Evolutionary conservation across 53 echinoderm and acorn worm species (phyloP).

Genomic region (Echinometra lucunter): DNA sequence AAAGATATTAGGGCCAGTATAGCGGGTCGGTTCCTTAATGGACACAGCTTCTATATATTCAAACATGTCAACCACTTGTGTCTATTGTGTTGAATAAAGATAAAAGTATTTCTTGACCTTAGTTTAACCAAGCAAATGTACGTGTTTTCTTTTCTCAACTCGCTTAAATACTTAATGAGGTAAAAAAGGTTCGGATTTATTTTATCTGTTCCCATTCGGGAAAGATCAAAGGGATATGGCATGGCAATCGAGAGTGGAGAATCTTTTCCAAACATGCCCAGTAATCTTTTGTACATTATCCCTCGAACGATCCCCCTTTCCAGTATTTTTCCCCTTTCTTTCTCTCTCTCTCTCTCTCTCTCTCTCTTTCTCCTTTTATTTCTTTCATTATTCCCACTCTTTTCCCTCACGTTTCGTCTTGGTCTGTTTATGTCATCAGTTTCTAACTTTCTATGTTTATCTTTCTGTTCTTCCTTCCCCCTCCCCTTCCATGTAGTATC

Average conservation of each 20-base stretch:
- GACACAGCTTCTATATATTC: too few species aligned
- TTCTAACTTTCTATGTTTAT: background rate
- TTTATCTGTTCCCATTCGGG: background rate
- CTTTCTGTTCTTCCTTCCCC: background rate
- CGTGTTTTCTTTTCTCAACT: background rate
- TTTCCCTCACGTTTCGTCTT: background rate
- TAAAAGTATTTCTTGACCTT: background rate
- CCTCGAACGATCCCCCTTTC: background rate
- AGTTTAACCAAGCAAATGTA: background rate
- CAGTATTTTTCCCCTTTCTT: background rate
- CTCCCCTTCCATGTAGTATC: background rate
- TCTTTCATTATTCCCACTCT: background rate
- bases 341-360: background rate
- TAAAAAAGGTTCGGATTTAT: background rate
- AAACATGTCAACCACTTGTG: background rate
- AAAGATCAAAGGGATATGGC: background rate
- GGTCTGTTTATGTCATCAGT: background rate
- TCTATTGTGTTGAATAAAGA: background rate
- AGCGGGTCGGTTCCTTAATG: too few species aligned
- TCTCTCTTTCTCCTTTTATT: background rate
- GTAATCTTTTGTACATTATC: background rate
- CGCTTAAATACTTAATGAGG: background rate
- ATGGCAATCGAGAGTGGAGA: background rate
- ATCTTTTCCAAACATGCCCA: background rate
- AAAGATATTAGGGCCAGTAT: too few species aligned